Conservation (phyloP, 2,888 invertebrate species). For the Lasioglossum villosulum region DNA sequence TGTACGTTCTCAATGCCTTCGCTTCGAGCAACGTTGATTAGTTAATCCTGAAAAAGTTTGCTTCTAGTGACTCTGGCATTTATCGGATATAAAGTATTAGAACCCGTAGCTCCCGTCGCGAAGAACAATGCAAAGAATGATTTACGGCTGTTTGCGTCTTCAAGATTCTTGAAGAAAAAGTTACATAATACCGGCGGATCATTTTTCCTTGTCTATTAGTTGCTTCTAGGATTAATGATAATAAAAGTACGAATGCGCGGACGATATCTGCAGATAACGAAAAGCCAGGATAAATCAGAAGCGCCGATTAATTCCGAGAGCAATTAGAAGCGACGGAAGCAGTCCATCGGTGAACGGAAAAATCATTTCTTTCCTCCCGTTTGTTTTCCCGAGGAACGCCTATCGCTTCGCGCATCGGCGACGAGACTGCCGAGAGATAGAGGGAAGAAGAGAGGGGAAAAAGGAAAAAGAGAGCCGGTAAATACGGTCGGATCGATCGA, state of each 20-base stretch:
- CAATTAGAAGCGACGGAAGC: neutral
- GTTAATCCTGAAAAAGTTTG: neutral
- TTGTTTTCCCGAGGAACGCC: neutral
- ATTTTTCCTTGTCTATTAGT: neutral
- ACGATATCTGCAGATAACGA: neutral
- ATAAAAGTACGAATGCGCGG: neutral
- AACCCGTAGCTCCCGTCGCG: neutral
- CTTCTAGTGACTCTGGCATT: too few species aligned
- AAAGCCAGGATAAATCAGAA: neutral
- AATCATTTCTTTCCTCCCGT: neutral
- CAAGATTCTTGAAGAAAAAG: neutral
- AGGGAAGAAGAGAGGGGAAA: too few species aligned
- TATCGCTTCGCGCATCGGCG: neutral
- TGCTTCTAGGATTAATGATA: neutral
- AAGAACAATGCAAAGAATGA: neutral
- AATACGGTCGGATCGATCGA: constrained; percentile 16
- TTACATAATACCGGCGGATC: neutral
- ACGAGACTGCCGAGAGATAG: neutral
- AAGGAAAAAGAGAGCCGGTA: neutral
- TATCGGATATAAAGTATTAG: neutral
- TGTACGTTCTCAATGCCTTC: neutral
- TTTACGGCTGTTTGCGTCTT: neutral
- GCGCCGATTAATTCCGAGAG: neutral
- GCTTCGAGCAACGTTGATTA: neutral
- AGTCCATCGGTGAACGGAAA: neutral